These are phyloP conservation scores for Ailurus styani DNA, from an alignment of 2,113 vertebrate species.

Conservation along the genomic window DNA sequence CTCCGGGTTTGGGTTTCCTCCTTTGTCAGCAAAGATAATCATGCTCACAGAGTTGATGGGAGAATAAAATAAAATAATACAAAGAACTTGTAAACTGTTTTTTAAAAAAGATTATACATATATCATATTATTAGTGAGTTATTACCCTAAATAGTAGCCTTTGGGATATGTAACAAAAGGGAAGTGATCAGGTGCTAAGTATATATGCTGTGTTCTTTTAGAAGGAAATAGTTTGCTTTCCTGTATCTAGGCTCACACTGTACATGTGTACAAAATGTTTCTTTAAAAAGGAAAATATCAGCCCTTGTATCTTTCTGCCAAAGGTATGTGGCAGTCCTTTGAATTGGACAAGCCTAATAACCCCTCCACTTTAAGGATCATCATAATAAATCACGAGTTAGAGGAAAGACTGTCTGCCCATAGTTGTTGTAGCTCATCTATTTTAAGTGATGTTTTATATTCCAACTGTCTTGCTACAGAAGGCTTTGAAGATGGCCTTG, in stretches of 20 bases:
- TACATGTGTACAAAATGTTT: conserved; percentile 31
- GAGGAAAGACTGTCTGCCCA: neutral
- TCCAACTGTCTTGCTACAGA: neutral
- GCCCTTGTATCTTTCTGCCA: neutral
- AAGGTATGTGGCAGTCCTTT: neutral
- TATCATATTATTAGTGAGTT: neutral
- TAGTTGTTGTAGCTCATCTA: neutral
- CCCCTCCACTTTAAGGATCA: neutral
- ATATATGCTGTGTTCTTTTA: neutral
- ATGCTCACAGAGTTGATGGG: neutral
- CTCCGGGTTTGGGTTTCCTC: neutral
- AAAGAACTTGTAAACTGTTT: neutral
- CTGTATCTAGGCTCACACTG: neutral
- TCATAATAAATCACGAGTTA: neutral
- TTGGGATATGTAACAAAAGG: neutral
- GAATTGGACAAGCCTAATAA: neutral
- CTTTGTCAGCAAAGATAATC: neutral
- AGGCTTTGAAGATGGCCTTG: neutral
- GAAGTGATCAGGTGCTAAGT: neutral
- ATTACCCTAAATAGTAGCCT: neutral
- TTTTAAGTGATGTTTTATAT: neutral
- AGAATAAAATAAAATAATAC: neutral
- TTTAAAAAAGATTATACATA: neutral
- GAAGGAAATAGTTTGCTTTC: conserved; percentile 51
- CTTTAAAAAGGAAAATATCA: neutral